Percentiles rank a stretch among this genome's conserved stretches.
Evolutionary conservation across 2,113 vertebrate genomes (phyloP).

Genomic region (Rhea americana): DNA sequence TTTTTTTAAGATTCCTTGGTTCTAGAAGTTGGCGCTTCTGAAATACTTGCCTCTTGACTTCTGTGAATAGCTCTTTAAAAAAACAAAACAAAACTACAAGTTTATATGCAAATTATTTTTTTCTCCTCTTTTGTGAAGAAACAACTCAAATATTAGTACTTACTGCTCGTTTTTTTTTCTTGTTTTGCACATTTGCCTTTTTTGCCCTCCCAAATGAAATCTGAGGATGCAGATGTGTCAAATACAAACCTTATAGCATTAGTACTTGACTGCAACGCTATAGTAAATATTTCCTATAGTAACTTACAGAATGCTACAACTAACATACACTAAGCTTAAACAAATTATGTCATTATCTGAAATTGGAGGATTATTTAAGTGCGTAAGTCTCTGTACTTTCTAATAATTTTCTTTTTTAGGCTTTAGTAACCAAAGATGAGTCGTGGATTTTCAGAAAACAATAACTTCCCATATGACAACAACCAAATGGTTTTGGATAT

Average conservation of each 20-base stretch:
- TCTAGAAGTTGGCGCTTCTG: neutral
- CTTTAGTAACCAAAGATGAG: slow-evolving; percentile 84
- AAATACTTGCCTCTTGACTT: neutral
- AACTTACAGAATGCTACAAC: neutral
- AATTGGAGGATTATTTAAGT: neutral
- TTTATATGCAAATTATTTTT: neutral
- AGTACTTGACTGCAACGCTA: neutral
- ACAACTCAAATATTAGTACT: neutral
- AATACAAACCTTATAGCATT: neutral
- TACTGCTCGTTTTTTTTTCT: neutral
- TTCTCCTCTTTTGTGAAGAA: neutral
- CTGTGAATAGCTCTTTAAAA: no score
- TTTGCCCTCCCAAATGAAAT: neutral
- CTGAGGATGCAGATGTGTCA: neutral
- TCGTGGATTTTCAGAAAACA: slow-evolving; percentile 91
- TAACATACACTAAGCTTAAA: neutral
- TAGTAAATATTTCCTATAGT: neutral
- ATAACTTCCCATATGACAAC: slow-evolving; percentile 94
- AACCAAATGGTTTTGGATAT: slow-evolving; percentile 94
- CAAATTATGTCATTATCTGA: neutral
- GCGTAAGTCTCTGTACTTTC: neutral
- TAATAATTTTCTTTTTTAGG: slow-evolving; percentile 45
- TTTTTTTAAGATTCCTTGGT: neutral
- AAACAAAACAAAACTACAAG: no score
- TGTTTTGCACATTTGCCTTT: neutral